Evolutionary conservation across 2,113 vertebrate genomes (phyloP).

Genomic region (Nyctibius bracteatus): DNA sequence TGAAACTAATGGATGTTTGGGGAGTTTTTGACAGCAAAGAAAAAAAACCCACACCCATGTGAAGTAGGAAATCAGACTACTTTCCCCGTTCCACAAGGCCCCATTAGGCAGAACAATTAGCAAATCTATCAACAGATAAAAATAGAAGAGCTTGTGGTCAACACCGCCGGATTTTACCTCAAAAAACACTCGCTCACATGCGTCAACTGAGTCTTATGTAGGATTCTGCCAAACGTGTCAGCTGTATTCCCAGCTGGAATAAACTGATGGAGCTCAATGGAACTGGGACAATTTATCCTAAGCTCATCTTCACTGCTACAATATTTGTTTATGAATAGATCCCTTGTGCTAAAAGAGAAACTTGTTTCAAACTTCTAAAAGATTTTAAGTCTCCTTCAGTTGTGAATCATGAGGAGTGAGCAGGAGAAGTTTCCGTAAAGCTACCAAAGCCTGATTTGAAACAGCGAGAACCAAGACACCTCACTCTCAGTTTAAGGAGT

Average conservation of each 20-base stretch:
- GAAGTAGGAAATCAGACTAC: slow-evolving; percentile 32
- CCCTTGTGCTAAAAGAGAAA: background rate
- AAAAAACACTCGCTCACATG: background rate
- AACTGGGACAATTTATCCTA: background rate
- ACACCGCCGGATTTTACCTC: background rate
- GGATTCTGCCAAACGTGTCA: background rate
- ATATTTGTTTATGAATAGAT: background rate
- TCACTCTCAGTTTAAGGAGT: background rate
- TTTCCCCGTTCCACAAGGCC: background rate
- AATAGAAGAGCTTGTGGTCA: background rate
- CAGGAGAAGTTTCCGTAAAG: background rate
- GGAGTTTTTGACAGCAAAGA: background rate
- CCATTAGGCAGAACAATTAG: slow-evolving; percentile 51
- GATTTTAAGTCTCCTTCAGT: background rate
- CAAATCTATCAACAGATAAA: slow-evolving; percentile 3
- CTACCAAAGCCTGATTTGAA: background rate
- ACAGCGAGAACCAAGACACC: background rate
- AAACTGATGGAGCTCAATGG: background rate
- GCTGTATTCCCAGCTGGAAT: background rate
- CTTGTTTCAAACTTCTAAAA: background rate
- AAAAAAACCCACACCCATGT: background rate
- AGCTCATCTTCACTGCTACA: background rate
- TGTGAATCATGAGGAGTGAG: background rate
- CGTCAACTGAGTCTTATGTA: background rate
- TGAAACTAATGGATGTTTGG: slow-evolving; percentile 23